Base-by-base conservation (phyloP, 2,888 invertebrate species). In the Hirtodrosophila confusa region DNA sequence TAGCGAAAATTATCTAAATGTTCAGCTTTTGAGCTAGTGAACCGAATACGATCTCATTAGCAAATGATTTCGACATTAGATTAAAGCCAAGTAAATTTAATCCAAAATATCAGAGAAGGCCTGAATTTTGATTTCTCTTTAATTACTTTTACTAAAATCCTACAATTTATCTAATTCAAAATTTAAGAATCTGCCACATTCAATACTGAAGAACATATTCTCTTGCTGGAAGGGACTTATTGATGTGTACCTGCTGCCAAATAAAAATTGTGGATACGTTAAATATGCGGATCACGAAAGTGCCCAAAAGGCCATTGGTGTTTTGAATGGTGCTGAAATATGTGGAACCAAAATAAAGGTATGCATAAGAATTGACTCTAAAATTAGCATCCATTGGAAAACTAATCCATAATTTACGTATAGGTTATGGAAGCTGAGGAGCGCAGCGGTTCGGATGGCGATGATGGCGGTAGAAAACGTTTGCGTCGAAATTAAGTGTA, bases 241-340 rank as follows among this genome's bases (percentile, higher is more conserved):
- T 61, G 97, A 97, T 90, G 96, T 97, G 2, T 98, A 97, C 89
- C 94, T 98, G 90, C 92, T 98, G 77, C 95, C 95, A 47, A 96
- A 97, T 89, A 96, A 97, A 89, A 98, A 97, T 87, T 97, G 97
- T 91, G 98, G 98, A 0, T 98, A 97, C 92, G 98, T 97, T 5
- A 96, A 97, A 86, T 98, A 96, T 92, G 95, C 97, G 3, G 93
- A 93, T 47, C 93, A 93, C 53, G 94, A 94, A 37, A 95, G 96
- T 68, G 98, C 98, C 0, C 88, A 89, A 50, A 88, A 86, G 63
- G 92, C 92, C 0, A 91, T 92, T 48, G 80, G 92, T 88, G 88
- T 89, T 0, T 91, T 98, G 44, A 97, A 98, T 89, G 97, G 97
- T 8, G 96, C 97, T 64, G 97, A 97, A 90, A 93, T 98, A 61